Evolutionary conservation across 2,113 vertebrate species (phyloP).

Genomic region (Semicossyphus pulcher): DNA sequence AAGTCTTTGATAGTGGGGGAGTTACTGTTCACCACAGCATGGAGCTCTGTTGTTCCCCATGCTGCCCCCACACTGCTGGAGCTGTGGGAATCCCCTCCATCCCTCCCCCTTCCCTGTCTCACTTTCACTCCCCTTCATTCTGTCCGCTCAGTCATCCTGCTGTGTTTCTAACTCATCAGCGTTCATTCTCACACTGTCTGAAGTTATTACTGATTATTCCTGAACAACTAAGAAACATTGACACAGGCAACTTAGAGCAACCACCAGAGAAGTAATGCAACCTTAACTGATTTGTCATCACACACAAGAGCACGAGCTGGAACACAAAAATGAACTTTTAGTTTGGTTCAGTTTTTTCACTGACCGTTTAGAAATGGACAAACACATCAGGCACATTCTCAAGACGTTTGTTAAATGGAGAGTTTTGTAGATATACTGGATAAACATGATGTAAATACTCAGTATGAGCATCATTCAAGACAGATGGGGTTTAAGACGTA

Average conservation of each 20-base stretch:
- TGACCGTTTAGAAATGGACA: no score
- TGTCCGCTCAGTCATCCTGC: neutral
- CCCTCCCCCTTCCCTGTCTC: neutral
- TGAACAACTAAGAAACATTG: neutral
- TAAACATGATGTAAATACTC: no score
- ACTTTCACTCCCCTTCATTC: conserved; percentile 4
- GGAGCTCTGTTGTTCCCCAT: neutral
- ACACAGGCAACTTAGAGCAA: neutral
- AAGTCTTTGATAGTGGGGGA: conserved; percentile 2
- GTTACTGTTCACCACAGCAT: neutral
- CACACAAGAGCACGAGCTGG: no score
- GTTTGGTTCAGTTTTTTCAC: no score
- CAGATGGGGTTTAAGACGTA: no score
- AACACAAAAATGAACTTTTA: no score
- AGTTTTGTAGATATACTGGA: no score
- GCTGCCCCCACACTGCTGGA: conserved; percentile 13
- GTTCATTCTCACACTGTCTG: neutral
- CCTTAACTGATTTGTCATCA: no score
- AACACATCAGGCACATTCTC: no score
- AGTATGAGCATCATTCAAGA: no score
- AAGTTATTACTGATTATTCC: neutral
- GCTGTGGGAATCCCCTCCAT: conserved; percentile 48
- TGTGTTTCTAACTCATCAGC: neutral
- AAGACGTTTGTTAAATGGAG: no score
- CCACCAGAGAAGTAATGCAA: neutral